phyloP scores from a whole-genome alignment of 2,888 invertebrate genomes.

The Emesis castigata region DNA sequence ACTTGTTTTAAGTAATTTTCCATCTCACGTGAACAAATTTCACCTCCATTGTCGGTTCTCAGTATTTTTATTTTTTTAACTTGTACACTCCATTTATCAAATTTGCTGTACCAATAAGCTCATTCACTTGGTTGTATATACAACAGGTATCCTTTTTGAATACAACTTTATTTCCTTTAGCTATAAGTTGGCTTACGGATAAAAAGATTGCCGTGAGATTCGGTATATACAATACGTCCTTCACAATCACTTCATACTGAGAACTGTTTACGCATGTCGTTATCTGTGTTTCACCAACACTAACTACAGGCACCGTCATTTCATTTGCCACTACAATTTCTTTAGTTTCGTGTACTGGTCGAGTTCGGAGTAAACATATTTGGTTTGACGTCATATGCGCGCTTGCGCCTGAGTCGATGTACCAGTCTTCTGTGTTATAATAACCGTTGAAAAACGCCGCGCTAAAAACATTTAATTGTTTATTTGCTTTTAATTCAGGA shows the following conservation, averaged over 20 bases:
- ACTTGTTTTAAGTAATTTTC: conserved; percentile 40
- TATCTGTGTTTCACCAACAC: conserved; percentile 37
- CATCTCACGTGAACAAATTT: conserved; percentile 54
- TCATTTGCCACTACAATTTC: conserved; percentile 64
- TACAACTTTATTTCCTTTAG: conserved; percentile 48
- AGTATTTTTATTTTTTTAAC: conserved; percentile 39
- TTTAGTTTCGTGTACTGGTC: conserved; percentile 27
- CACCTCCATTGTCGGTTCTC: conserved; percentile 58
- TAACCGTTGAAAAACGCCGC: conserved; percentile 3
- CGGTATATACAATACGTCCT: conserved; percentile 46
- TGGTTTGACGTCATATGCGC: conserved; percentile 58
- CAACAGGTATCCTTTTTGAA: conserved; percentile 31
- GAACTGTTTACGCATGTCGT: too few species aligned
- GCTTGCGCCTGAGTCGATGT: conserved; percentile 51
- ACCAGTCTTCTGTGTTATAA: conserved; percentile 35
- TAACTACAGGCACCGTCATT: conserved; percentile 51
- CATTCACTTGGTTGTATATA: conserved; percentile 35
- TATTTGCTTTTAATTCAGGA: too few species aligned
- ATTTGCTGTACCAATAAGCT: conserved; percentile 35
- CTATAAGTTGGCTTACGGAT: conserved; percentile 53
- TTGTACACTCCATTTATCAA: conserved; percentile 55
- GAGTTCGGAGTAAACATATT: too few species aligned
- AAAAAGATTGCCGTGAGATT: conserved; percentile 53
- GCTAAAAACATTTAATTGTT: neutral
- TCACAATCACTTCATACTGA: too few species aligned